These are phyloP conservation scores for Xanthia togata DNA, from an alignment of 2,888 invertebrate genomes.

Conservation along the genomic window DNA sequence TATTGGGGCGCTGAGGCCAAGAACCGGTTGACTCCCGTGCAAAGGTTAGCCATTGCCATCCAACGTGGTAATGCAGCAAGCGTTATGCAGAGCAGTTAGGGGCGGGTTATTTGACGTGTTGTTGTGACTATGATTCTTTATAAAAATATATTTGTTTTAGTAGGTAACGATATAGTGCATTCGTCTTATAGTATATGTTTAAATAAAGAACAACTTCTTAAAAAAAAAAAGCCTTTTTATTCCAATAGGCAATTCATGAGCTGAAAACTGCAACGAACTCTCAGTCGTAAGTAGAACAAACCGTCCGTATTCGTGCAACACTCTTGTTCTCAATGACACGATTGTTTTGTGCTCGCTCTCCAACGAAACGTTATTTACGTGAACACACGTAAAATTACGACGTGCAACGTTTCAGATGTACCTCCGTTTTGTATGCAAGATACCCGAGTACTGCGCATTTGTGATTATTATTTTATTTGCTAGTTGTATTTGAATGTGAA, in stretches of 20 bases:
- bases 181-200: too few species aligned
- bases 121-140: too few species aligned
- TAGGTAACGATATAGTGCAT: too few species aligned
- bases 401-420: conserved; percentile 38
- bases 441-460: conserved; percentile 2
- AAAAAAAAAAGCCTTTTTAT: too few species aligned
- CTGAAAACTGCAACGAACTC: neutral
- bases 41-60: too few species aligned
- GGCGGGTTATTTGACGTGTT: too few species aligned
- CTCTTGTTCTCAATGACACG: conserved; percentile 64
- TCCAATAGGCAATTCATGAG: neutral
- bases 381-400: conserved; percentile 57
- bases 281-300: conserved; percentile 36
- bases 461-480: conserved; percentile 24
- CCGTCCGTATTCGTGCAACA: conserved; percentile 53
- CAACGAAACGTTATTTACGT: conserved; percentile 64
- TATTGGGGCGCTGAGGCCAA: too few species aligned
- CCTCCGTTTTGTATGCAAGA: conserved; percentile 29
- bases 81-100: too few species aligned
- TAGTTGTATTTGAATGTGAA: neutral
- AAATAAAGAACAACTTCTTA: too few species aligned
- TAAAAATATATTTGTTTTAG: too few species aligned
- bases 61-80: too few species aligned
- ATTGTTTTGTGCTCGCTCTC: conserved; percentile 64
- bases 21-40: too few species aligned